Percentiles rank a stretch among this genome's conserved stretches.
Conservation (phyloP, 2,888 invertebrate genomes). For the Heliconius sara region DNA sequence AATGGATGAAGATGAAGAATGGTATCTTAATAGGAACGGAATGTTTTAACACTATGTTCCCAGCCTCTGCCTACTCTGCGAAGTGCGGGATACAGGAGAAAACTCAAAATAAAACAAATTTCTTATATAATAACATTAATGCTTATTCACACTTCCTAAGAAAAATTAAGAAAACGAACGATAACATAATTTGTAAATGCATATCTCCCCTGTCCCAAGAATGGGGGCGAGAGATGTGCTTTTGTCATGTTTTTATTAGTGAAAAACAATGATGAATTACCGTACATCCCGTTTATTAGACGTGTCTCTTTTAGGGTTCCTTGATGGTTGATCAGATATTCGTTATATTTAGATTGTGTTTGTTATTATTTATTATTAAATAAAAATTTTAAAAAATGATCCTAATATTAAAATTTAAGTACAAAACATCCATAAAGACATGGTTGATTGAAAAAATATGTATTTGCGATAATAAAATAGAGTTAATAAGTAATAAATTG, state of each 20-base stretch:
- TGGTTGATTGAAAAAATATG: too few relatives aligned
- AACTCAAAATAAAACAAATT: neutral
- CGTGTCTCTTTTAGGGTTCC: slow-evolving; percentile 53
- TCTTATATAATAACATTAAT: neutral
- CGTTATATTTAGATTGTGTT: neutral
- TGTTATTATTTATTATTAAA: neutral
- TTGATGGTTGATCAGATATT: neutral
- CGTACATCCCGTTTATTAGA: slow-evolving; percentile 72
- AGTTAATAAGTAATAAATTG: too few relatives aligned
- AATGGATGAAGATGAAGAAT: too few relatives aligned
- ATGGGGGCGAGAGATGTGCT: slow-evolving; percentile 38
- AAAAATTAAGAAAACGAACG: slow-evolving; percentile 32
- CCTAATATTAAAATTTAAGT: too few relatives aligned
- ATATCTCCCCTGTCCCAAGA: slow-evolving; percentile 28
- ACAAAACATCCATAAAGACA: too few relatives aligned
- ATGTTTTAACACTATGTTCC: neutral
- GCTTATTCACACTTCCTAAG: slow-evolving; percentile 2
- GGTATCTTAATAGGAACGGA: too few relatives aligned
- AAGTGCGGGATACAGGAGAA: too few relatives aligned
- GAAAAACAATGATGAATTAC: slow-evolving; percentile 80
- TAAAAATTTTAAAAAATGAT: too few relatives aligned
- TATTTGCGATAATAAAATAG: too few relatives aligned
- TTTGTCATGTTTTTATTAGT: slow-evolving; percentile 78
- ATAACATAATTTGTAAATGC: slow-evolving; percentile 37
- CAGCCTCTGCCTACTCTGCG: too few relatives aligned